phyloP scores from a whole-genome alignment of 2,113 vertebrate species.

The Cyprinodon variegatus region DNA sequence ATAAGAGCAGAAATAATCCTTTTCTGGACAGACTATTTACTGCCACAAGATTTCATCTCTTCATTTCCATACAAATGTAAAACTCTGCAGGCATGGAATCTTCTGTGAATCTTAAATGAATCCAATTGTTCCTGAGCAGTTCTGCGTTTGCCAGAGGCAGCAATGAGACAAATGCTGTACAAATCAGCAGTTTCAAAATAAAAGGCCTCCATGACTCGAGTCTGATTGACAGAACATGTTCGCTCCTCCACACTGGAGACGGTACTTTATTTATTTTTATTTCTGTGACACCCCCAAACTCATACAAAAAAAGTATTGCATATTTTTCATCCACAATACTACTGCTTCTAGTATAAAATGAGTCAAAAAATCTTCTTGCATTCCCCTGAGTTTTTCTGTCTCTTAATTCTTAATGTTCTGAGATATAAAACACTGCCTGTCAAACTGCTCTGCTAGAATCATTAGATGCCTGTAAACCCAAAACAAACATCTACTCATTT shows the following conservation, averaged over 20 bases:
- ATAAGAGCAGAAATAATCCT: slow-evolving; percentile 56
- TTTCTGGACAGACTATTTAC: slow-evolving; percentile 76
- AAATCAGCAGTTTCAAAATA: slow-evolving; percentile 78
- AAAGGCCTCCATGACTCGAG: slow-evolving; percentile 58
- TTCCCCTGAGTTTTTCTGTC: background rate
- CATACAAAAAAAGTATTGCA: slow-evolving; percentile 29
- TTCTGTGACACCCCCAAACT: slow-evolving; percentile 30
- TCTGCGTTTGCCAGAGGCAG: slow-evolving; percentile 61
- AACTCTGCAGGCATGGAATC: slow-evolving; percentile 76
- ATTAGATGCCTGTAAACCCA: slow-evolving; percentile 1
- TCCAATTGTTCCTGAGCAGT: slow-evolving; percentile 75
- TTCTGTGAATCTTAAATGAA: slow-evolving; percentile 80
- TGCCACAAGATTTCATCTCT: slow-evolving; percentile 75
- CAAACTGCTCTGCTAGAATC: background rate
- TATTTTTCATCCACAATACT: slow-evolving; percentile 17
- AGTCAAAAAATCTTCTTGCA: slow-evolving; percentile 1
- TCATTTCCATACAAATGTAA: slow-evolving; percentile 84
- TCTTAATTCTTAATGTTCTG: slow-evolving; percentile 22
- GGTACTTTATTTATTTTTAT: slow-evolving; percentile 19
- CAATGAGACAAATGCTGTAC: slow-evolving; percentile 53
- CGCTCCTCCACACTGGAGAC: slow-evolving; percentile 20
- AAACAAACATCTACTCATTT: slow-evolving; percentile 20
- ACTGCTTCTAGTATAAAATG: slow-evolving; percentile 4
- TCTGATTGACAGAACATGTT: slow-evolving; percentile 65
- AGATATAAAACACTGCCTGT: slow-evolving; percentile 18